A percentile compares a stretch with the other conserved stretches of the same genome.
These are phyloP conservation scores for Forbesichthys papilliferus DNA, from an alignment of 2,113 vertebrate genomes.

Conservation along the genomic window DNA sequence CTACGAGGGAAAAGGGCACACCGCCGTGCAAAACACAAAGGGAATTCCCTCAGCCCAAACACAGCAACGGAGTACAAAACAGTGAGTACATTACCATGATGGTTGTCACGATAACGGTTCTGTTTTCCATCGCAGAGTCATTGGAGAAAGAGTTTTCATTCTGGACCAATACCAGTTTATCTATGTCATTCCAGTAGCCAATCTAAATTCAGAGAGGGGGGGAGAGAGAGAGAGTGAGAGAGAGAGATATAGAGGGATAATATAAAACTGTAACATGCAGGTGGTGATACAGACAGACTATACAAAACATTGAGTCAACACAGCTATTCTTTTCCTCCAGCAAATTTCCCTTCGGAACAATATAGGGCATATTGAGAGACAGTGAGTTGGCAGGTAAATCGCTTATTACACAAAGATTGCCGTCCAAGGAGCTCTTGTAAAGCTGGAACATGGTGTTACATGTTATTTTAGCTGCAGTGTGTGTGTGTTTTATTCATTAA, in stretches of 20 bases:
- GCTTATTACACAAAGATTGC: constrained; percentile 41
- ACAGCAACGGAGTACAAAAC: constrained; percentile 28
- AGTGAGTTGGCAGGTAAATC: constrained; percentile 18
- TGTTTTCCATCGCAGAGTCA: constrained; percentile 90
- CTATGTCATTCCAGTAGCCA: constrained; percentile 98
- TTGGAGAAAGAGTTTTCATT: constrained; percentile 88
- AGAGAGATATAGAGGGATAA: background rate
- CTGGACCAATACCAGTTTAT: constrained; percentile 96
- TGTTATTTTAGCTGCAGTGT: constrained; percentile 12
- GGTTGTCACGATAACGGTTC: constrained; percentile 95
- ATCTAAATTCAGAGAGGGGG: constrained; percentile 67
- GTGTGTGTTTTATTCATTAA: background rate
- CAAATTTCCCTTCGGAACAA: constrained; percentile 64
- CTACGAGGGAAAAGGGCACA: background rate
- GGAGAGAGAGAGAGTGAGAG: constrained; percentile 12
- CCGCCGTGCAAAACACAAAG: background rate
- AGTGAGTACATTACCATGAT: constrained; percentile 90
- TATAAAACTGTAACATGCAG: background rate
- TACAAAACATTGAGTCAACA: constrained; percentile 1
- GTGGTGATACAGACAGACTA: background rate
- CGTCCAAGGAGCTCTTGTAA: constrained; percentile 47
- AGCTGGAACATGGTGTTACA: constrained; percentile 32
- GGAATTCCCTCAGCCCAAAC: background rate
- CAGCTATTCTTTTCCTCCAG: constrained; percentile 20
- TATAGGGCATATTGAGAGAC: constrained; percentile 44